phyloP scores from a whole-genome alignment of 2,888 invertebrate species.

The Rhagonycha fulva region DNA sequence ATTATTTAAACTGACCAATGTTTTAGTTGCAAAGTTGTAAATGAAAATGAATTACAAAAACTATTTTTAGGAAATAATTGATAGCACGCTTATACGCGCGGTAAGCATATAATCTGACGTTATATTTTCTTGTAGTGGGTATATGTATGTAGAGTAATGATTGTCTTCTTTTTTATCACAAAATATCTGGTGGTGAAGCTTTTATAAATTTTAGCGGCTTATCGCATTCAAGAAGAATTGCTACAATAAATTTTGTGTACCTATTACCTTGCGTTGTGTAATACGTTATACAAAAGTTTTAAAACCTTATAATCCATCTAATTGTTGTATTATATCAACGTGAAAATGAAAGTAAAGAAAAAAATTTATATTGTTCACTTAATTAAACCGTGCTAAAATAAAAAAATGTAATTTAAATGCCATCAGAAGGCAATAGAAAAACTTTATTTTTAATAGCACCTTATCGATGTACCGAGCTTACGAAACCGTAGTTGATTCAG shows the following conservation, averaged over 20 bases:
- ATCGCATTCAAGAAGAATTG: slow-evolving; percentile 11
- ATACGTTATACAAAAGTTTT: not conserved
- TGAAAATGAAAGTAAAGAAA: not conserved
- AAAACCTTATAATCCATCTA: slow-evolving; percentile 5
- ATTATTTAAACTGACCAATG: not conserved
- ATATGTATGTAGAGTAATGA: not conserved
- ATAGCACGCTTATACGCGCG: not conserved
- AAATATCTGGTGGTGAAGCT: slow-evolving; percentile 3
- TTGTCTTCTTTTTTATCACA: not conserved
- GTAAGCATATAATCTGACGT: not conserved
- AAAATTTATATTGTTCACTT: not conserved
- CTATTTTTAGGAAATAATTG: not conserved
- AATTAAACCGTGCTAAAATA: not conserved
- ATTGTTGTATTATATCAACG: slow-evolving; percentile 1
- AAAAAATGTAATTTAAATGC: not conserved
- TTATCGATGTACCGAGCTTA: slow-evolving; percentile 8
- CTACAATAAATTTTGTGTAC: slow-evolving; percentile 7
- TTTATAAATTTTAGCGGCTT: slow-evolving; percentile 13
- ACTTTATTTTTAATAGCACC: not conserved
- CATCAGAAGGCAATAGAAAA: not conserved
- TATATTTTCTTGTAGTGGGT: not conserved
- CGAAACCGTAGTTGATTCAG: slow-evolving; percentile 10
- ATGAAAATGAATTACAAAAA: not conserved
- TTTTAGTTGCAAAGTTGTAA: not conserved
- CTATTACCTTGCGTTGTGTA: not conserved